Percentiles rank a stretch among this genome's conserved stretches.
Conservation (phyloP, 2,797 vertebrate genomes). For the Champsocephalus gunnari region DNA sequence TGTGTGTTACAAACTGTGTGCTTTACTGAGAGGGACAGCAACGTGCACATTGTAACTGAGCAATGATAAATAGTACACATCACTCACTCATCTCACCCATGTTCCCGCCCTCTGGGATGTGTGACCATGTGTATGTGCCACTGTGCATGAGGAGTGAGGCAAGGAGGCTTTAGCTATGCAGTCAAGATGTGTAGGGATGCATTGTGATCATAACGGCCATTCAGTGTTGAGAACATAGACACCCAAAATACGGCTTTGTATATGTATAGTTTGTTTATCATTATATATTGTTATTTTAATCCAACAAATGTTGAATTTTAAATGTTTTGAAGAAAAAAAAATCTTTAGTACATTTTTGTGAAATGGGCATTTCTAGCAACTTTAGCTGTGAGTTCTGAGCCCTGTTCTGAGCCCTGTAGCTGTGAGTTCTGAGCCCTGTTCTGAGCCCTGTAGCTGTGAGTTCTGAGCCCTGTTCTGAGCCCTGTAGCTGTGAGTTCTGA, state of each 20-base stretch:
- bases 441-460: too few species aligned
- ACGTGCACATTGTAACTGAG: background rate
- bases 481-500: too few species aligned
- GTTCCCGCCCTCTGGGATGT: constrained; percentile 19
- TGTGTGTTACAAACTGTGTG: constrained; percentile 26
- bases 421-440: too few species aligned
- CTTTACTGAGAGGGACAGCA: constrained; percentile 9
- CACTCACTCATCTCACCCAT: constrained; percentile 38
- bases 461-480: too few species aligned
- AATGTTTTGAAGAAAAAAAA: background rate
- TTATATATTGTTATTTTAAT: background rate
- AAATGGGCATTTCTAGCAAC: too few species aligned
- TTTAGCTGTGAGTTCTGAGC: too few species aligned
- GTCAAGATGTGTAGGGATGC: background rate
- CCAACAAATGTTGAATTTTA: too few species aligned
- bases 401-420: too few species aligned
- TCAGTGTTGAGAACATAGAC: constrained; percentile 47
- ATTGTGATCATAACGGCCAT: background rate
- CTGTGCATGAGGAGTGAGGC: constrained; percentile 59
- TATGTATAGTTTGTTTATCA: background rate
- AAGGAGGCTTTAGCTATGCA: background rate
- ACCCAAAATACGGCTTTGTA: background rate
- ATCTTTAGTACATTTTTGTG: background rate
- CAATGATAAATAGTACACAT: background rate
- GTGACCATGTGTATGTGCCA: constrained; percentile 24